Conservation (phyloP, 2,797 vertebrate species). For the Malacoctenus gilli region DNA sequence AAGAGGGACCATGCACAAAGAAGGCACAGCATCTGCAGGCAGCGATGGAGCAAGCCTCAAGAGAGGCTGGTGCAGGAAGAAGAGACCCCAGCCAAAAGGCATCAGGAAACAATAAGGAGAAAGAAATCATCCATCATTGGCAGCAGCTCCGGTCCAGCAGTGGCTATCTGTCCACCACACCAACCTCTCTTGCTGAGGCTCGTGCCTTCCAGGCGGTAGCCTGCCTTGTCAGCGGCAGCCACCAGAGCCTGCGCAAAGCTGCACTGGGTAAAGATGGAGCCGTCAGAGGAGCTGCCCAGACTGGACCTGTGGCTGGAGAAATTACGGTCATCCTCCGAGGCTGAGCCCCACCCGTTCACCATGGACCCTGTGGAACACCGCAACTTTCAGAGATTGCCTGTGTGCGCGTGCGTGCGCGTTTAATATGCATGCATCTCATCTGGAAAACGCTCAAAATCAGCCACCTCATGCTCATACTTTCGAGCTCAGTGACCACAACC, state of each 20-base stretch:
- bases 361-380: slow-evolving; percentile 91
- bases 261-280: slow-evolving; percentile 95
- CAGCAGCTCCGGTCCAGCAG: slow-evolving; percentile 38
- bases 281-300: slow-evolving; percentile 94
- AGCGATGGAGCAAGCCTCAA: no score
- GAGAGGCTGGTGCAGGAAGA: slow-evolving; percentile 8
- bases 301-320: slow-evolving; percentile 98
- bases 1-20: slow-evolving; percentile 62
- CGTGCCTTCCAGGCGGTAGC: slow-evolving; percentile 94
- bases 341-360: slow-evolving; percentile 99
- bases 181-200: slow-evolving; percentile 97
- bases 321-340: slow-evolving; percentile 93
- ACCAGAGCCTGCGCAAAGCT: slow-evolving; percentile 96
- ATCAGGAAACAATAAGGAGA: slow-evolving; percentile 39
- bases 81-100: slow-evolving; percentile 43
- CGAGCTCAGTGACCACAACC: slow-evolving; percentile 29
- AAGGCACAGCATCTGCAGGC: slow-evolving; percentile 53
- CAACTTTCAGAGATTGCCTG: slow-evolving; percentile 34
- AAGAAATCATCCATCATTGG: slow-evolving; percentile 39
- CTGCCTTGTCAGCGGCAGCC: slow-evolving; percentile 96
- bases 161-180: slow-evolving; percentile 74
- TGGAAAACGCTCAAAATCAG: slow-evolving; percentile 10
- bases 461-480: slow-evolving; percentile 12
- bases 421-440: neutral
- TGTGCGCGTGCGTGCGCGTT: neutral